phyloP scores from a whole-genome alignment of 2,113 vertebrate species.

The Conger conger region DNA sequence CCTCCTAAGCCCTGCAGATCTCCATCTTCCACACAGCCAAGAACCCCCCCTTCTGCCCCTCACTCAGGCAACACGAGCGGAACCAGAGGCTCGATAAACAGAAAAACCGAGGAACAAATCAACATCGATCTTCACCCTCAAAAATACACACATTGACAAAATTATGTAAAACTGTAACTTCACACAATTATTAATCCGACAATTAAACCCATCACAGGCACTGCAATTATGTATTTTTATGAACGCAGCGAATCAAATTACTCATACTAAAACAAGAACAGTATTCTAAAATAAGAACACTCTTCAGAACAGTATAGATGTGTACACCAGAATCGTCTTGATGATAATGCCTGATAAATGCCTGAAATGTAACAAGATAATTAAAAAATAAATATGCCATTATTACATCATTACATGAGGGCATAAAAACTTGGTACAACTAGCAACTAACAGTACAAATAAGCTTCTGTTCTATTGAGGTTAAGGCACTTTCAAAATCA shows the following conservation, averaged over 20 bases:
- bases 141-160: too few species aligned
- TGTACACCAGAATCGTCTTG: background rate
- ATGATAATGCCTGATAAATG: too few species aligned
- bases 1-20: slow-evolving; percentile 20
- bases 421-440: background rate
- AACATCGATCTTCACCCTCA: too few species aligned
- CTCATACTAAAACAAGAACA: background rate
- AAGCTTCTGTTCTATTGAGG: background rate
- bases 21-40: background rate
- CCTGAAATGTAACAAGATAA: too few species aligned
- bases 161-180: too few species aligned
- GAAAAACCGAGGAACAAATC: background rate
- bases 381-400: background rate
- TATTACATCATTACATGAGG: background rate
- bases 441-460: background rate
- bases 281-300: background rate
- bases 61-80: background rate
- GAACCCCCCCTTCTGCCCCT: background rate
- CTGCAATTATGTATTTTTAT: background rate
- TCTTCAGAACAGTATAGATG: background rate
- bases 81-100: background rate
- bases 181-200: background rate
- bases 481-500: too few species aligned
- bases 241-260: too few species aligned
- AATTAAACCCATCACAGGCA: background rate